Evolutionary conservation across 1,140 invertebrate genomes (phyloP).

Genomic region (Drosophila lini): DNA sequence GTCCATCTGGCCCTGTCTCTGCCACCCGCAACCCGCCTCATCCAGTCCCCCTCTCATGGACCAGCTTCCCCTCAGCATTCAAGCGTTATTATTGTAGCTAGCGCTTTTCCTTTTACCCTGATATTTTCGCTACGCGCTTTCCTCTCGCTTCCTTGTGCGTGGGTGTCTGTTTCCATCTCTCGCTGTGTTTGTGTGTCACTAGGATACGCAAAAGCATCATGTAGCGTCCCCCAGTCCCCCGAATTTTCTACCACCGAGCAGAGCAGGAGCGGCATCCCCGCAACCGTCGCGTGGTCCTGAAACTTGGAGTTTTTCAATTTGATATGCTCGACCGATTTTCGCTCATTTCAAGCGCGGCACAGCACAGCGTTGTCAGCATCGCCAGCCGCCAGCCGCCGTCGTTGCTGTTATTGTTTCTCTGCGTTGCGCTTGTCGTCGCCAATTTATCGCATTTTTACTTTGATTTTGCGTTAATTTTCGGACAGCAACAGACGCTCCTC

Average conservation of each 20-base stretch:
- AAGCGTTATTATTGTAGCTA: conserved; percentile 73
- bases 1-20: conserved; percentile 31
- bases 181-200: conserved; percentile 77
- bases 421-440: conserved; percentile 76
- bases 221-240: conserved; percentile 31
- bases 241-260: background rate
- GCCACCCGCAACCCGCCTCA: background rate
- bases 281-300: conserved; percentile 60
- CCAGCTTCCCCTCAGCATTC: conserved; percentile 26
- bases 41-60: background rate
- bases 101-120: conserved; percentile 58
- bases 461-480: conserved; percentile 82
- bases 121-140: conserved; percentile 69
- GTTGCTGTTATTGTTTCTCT: conserved; percentile 50
- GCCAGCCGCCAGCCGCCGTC: conserved; percentile 20
- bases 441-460: conserved; percentile 83
- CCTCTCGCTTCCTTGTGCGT: conserved; percentile 51
- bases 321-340: conserved; percentile 82
- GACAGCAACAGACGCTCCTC: conserved; percentile 42
- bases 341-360: conserved; percentile 75
- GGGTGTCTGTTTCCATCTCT: conserved; percentile 46
- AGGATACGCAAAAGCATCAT: conserved; percentile 79
- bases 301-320: conserved; percentile 82
- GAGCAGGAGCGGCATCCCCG: conserved; percentile 2
- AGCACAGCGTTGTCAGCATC: conserved; percentile 46